These are phyloP conservation scores for Torymus auratus DNA, from an alignment of 2,888 invertebrate species.

Conservation along the genomic window DNA sequence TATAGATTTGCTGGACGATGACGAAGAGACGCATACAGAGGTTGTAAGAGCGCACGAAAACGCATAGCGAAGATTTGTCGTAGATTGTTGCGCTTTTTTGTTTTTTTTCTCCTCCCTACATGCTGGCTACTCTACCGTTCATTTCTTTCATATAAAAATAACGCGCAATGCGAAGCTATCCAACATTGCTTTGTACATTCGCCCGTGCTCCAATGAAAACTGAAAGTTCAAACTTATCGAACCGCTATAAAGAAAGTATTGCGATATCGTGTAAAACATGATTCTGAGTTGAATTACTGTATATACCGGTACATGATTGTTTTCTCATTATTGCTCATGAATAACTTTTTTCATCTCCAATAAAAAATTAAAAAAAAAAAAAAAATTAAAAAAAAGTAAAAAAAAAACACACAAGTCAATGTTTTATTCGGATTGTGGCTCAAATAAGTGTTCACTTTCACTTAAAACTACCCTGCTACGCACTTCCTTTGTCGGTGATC, in stretches of 20 bases:
- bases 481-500: conserved; percentile 33
- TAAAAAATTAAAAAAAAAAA: neutral
- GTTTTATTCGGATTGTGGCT: conserved; percentile 38
- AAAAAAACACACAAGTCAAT: conserved; percentile 16
- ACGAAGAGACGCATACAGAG: conserved; percentile 21
- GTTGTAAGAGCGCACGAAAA: conserved; percentile 27
- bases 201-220: conserved; percentile 76
- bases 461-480: conserved; percentile 48
- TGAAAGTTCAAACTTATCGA: conserved; percentile 56
- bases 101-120: conserved; percentile 36
- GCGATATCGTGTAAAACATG: conserved; percentile 11
- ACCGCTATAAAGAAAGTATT: conserved; percentile 40
- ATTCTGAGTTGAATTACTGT: conserved; percentile 37
- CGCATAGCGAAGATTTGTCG: conserved; percentile 57
- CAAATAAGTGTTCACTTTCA: conserved; percentile 54
- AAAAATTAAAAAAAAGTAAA: conserved; percentile 30
- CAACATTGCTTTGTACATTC: conserved; percentile 77
- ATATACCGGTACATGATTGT: conserved; percentile 35
- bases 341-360: conserved; percentile 3
- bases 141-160: conserved; percentile 74
- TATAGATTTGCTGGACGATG: conserved; percentile 5
- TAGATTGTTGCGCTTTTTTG: conserved; percentile 62
- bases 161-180: conserved; percentile 74
- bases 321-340: conserved; percentile 35
- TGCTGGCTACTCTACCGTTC: conserved; percentile 51